phyloP scores from a whole-genome alignment of 2,797 vertebrate genomes.

The Xerus rutilus region DNA sequence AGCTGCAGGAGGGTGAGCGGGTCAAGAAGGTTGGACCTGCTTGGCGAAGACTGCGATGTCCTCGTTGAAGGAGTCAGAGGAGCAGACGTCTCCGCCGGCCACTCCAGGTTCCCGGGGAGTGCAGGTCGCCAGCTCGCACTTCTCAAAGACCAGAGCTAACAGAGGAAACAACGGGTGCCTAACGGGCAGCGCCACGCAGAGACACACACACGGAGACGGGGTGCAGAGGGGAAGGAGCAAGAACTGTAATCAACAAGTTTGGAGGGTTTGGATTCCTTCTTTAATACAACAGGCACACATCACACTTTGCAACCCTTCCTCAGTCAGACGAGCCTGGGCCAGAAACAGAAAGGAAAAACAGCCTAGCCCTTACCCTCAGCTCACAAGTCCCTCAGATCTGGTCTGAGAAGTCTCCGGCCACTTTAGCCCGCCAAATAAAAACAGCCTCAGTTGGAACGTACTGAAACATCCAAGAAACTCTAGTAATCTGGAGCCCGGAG shows the following conservation, averaged over 20 bases:
- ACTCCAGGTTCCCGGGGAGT: slow-evolving; percentile 99
- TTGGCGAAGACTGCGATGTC: slow-evolving; percentile 99
- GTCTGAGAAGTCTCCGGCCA: slow-evolving; percentile 41
- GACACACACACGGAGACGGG: slow-evolving; percentile 84
- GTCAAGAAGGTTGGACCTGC: slow-evolving; percentile 92
- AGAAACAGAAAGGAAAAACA: slow-evolving; percentile 77
- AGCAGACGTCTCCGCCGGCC: slow-evolving; percentile 99
- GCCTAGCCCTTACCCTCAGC: slow-evolving; percentile 51
- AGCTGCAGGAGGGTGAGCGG: slow-evolving; percentile 87
- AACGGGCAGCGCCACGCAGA: slow-evolving; percentile 91
- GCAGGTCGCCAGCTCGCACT: slow-evolving; percentile 99
- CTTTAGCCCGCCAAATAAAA: slow-evolving; percentile 53
- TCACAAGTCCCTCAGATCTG: slow-evolving; percentile 47
- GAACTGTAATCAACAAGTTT: slow-evolving; percentile 89
- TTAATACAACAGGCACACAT: slow-evolving; percentile 78
- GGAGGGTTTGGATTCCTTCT: slow-evolving; percentile 79
- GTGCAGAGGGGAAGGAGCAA: slow-evolving; percentile 85
- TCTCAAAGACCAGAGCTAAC: slow-evolving; percentile 99
- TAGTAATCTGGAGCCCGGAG: slow-evolving; percentile 1
- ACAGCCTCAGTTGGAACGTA: slow-evolving; percentile 1
- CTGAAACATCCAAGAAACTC: slow-evolving; percentile 26
- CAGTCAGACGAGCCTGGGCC: slow-evolving; percentile 68
- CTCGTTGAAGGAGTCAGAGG: slow-evolving; percentile 99
- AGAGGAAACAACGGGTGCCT: slow-evolving; percentile 99
- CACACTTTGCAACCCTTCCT: slow-evolving; percentile 72